phyloP scores from a whole-genome alignment of 2,113 vertebrate species.

The Tragelaphus buxtoni region DNA sequence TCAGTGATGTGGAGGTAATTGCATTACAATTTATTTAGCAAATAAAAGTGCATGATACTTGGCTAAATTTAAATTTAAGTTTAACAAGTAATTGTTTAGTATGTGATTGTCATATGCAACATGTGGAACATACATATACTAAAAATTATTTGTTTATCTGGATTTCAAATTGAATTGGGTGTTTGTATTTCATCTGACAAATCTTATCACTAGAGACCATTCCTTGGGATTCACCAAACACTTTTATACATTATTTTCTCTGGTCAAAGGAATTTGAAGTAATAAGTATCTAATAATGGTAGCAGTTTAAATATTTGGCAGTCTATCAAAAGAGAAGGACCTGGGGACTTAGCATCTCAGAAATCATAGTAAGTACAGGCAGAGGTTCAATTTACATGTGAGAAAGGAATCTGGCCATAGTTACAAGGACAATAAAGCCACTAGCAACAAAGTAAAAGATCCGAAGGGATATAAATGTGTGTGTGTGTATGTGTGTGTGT shows the following conservation, averaged over 20 bases:
- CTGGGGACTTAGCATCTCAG: background rate
- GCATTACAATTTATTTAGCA: background rate
- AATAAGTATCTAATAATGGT: background rate
- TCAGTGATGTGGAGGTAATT: background rate
- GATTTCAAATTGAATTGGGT: background rate
- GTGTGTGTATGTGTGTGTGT: background rate
- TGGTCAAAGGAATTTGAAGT: slow-evolving; percentile 32
- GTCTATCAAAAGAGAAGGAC: background rate
- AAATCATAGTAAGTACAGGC: background rate
- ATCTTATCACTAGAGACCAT: background rate
- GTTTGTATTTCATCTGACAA: background rate
- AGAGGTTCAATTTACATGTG: background rate
- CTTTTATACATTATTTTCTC: background rate
- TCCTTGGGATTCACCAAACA: background rate
- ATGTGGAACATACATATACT: background rate
- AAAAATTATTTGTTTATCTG: background rate
- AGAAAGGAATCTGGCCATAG: background rate
- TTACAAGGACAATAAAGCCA: background rate
- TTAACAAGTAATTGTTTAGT: background rate
- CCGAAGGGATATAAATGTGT: background rate
- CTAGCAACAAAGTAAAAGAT: background rate
- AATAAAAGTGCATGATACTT: background rate
- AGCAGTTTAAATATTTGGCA: background rate
- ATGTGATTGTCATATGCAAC: background rate
- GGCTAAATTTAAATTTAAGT: background rate